Conservation (phyloP, 2,888 invertebrate genomes). For the Steinernema scapterisci region DNA sequence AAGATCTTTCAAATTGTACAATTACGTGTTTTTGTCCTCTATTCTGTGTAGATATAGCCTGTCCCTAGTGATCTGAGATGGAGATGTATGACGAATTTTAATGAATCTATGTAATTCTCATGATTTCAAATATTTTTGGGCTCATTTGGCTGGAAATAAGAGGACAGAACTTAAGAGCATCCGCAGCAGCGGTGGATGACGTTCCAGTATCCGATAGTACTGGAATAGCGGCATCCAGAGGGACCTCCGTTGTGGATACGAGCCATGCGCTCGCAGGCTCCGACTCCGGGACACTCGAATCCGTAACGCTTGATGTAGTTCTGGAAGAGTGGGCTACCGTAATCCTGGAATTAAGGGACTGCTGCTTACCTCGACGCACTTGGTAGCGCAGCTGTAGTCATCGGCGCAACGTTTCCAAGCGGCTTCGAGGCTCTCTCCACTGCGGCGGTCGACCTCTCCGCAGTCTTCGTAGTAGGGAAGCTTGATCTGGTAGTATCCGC, state of each 20-base stretch:
- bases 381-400: slow-evolving; percentile 44
- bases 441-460: slow-evolving; percentile 56
- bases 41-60: neutral
- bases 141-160: no score
- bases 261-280: slow-evolving; percentile 39
- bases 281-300: slow-evolving; percentile 36
- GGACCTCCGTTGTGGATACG: slow-evolving; percentile 54
- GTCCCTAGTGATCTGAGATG: neutral
- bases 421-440: slow-evolving; percentile 51
- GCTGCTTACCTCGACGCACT: slow-evolving; percentile 39
- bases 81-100: slow-evolving; percentile 6
- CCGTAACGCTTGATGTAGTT: slow-evolving; percentile 45
- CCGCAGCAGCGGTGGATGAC: slow-evolving; percentile 43
- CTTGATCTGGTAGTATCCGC: slow-evolving; percentile 67
- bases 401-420: slow-evolving; percentile 52
- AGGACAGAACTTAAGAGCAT: neutral
- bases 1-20: slow-evolving; percentile 15
- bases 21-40: neutral
- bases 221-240: slow-evolving; percentile 54
- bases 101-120: neutral
- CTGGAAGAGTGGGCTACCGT: neutral
- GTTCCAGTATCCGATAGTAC: slow-evolving; percentile 59
- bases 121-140: no score
- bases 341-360: no score
- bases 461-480: slow-evolving; percentile 67